Percentiles rank a stretch among this genome's conserved stretches.
Evolutionary conservation across 2,888 invertebrate species (phyloP).

Genomic region (Mechanitis messenoides): DNA sequence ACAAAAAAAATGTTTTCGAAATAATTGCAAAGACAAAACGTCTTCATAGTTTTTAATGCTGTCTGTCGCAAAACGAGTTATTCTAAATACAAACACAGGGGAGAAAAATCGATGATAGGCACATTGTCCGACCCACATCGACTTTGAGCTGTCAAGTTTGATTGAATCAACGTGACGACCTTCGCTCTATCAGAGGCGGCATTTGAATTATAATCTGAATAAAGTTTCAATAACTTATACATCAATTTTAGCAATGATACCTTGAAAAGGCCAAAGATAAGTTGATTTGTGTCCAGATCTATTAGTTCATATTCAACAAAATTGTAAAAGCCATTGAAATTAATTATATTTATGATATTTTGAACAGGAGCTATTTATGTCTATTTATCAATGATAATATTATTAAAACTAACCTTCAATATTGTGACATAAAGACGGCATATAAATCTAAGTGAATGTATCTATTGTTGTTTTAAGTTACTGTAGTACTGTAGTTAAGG

Average conservation of each 20-base stretch:
- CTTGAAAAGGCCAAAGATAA: too few species aligned
- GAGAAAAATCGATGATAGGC: conserved; percentile 67
- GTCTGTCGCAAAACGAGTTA: conserved; percentile 30
- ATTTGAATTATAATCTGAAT: conserved; percentile 1
- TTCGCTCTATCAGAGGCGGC: conserved; percentile 9
- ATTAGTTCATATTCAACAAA: too few species aligned
- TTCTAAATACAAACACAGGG: conserved; percentile 38
- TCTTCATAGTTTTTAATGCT: conserved; percentile 7
- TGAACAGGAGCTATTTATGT: not conserved
- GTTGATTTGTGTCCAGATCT: too few species aligned
- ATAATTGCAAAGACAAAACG: not conserved
- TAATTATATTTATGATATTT: not conserved
- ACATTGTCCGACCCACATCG: conserved; percentile 70
- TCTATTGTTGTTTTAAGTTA: conserved; percentile 24
- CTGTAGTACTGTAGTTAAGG: conserved; percentile 17
- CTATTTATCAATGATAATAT: not conserved
- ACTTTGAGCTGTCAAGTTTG: conserved; percentile 73
- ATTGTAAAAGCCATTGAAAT: not conserved
- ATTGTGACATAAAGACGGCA: conserved; percentile 12
- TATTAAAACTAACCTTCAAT: not conserved
- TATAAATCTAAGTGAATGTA: conserved; percentile 23
- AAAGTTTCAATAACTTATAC: not conserved
- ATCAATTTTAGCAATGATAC: not conserved
- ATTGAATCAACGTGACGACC: conserved; percentile 65
- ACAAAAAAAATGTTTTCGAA: not conserved